Base-by-base conservation (phyloP, 2,888 invertebrate species). In the Clusia tigrina region DNA sequence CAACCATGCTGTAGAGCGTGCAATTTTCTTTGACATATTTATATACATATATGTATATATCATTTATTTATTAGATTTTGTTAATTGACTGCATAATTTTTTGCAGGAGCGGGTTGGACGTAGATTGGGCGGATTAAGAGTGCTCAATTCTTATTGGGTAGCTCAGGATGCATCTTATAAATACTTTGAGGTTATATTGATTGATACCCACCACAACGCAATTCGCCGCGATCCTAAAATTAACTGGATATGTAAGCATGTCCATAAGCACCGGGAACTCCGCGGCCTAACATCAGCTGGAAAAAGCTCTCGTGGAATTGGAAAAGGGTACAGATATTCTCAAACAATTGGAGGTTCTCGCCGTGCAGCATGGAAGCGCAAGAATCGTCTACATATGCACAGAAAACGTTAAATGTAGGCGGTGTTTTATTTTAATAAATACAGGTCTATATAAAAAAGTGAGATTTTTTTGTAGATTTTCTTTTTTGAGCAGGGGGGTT, bases 111-210 rank as follows among this genome's bases (percentile, higher is more conserved):
- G 98, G 85, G 96, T 96, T 81, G 98, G 98, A 69, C 92, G 96
- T 74, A 90, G 94, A 73, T 93, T 96, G 78, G 95, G 95, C 73
- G 95, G 94, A 74, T 89, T 99, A 42, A 88, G 98, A 78, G 96
- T 98, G n/a, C 86, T 99, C 55, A 98, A 95, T 88, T 98, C 97
- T 0, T 99, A 99, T 85, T 99, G 98, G 98, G 95, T 99, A 54
- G 97, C 95, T 42, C 96, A 99, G 83, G 99, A 99, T 85, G 95
- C 98, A 60, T 96, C 97, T 1, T 98, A 95, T 88, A 98, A 98
- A 88, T 98, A 96, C 85, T 98, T 88, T 82, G 98, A 98, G 88
- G 91, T 96, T 24, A 94, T 96, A 81, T 86, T 95, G 66, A 87
- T 97, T 70, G 97, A 98, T 85, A 74, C 73, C 24, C 73, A 77